Base-by-base conservation (phyloP, 2,888 invertebrate genomes). In the Monochamus alternatus region DNA sequence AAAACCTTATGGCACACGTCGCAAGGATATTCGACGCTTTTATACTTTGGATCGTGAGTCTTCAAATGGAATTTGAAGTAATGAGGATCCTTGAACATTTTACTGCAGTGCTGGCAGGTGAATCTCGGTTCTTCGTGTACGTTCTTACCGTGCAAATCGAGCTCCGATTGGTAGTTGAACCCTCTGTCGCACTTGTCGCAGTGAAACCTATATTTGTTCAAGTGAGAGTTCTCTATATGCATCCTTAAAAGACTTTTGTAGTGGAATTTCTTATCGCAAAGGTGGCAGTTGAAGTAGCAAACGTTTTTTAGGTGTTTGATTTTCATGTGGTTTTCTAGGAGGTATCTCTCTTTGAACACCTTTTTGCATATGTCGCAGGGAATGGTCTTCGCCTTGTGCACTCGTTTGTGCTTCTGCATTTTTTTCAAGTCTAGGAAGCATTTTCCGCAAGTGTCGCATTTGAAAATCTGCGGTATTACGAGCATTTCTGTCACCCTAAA, bases 291-390 rank as follows among this genome's bases (percentile, higher is more conserved):
- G 30, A 72, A 58, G 5, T 59, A 44, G 4, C 7, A 7, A 9
- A n/a, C 43, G 38, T 68, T 12, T 3, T 47, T 64, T 22, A 64
- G 8, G 52, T 43, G 22, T 43, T 55, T 73, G 32, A 62, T 22
- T 12, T 72, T 75, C 12, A 68, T 71, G 62, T 79, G 78, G 90
- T 90, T 30, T 0, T 30, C 14, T 43, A 80, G 38, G 10, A 63
- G 47, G n/a, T 74, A 64, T 55, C 73, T 75, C 52, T 73, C 73
- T 12, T 60, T 62, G 63, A 80, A 78, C 55, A 63, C 70, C 65
- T 77, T 77, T 51, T 64, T 55, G 75, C 80, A 80, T 9, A 74
- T 51, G 69, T 68, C 73, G 58, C 80, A 80, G 58, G 76, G 68
- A 52, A 73, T 64, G 5, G 52, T 47, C 62, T 71, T 74, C 47